These are phyloP conservation scores for Nebria ingens DNA, from an alignment of 1,140 invertebrate genomes.

Conservation along the genomic window DNA sequence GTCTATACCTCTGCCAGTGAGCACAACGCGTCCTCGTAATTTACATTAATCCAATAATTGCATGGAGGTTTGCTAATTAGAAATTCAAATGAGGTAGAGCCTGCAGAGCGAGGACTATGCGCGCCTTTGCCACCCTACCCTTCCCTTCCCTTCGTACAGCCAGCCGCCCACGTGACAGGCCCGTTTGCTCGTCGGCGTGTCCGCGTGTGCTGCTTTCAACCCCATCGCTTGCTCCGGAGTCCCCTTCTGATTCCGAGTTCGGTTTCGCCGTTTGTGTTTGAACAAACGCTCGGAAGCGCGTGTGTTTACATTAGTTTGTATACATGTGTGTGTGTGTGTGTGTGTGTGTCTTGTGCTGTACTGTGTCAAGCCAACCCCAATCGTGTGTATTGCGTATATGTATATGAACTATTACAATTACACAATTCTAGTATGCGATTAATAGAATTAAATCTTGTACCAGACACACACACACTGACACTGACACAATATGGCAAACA, in stretches of 20 bases:
- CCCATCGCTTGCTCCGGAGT: neutral
- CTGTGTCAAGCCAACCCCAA: too few relatives aligned
- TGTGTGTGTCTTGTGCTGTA: neutral
- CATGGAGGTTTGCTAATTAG: conserved; percentile 83
- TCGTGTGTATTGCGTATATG: too few relatives aligned
- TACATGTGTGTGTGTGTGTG: conserved; percentile 2
- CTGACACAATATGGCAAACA: too few relatives aligned
- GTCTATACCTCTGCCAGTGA: conserved; percentile 27
- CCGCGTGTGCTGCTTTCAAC: conserved; percentile 5
- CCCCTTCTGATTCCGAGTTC: neutral
- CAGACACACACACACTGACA: too few relatives aligned
- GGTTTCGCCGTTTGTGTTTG: neutral
- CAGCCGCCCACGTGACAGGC: neutral
- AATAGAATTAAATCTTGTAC: too few relatives aligned
- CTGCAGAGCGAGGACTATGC: conserved; percentile 11
- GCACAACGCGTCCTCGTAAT: conserved; percentile 64
- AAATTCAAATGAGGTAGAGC: conserved; percentile 82
- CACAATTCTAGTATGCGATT: too few relatives aligned
- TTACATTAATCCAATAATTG: conserved; percentile 91
- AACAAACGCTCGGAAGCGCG: neutral
- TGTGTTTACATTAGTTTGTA: neutral
- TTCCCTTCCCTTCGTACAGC: conserved; percentile 5
- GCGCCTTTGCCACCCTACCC: conserved; percentile 8
- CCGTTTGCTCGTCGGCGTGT: neutral
- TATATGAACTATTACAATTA: too few relatives aligned